These are phyloP conservation scores for Maconellicoccus hirsutus DNA, from an alignment of 1,140 invertebrate species.

Conservation along the genomic window DNA sequence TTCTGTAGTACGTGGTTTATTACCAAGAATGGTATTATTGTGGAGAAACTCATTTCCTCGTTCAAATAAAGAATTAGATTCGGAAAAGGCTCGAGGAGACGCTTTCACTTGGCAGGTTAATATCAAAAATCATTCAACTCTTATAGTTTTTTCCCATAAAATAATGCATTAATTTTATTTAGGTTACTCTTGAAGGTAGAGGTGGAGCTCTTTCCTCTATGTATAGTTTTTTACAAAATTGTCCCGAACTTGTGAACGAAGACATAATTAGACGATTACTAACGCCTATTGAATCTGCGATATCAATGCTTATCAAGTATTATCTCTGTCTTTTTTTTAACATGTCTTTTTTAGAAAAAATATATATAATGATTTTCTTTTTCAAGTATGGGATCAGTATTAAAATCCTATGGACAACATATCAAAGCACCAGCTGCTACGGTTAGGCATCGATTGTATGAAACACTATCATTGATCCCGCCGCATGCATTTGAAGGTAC, in stretches of 20 bases:
- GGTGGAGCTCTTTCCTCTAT: constrained; percentile 91
- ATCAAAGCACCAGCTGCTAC: constrained; percentile 87
- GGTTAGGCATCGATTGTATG: constrained; percentile 81
- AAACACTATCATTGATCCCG: constrained; percentile 72
- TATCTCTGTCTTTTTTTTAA: constrained; percentile 28
- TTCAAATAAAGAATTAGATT: constrained; percentile 89
- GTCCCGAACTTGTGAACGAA: constrained; percentile 79
- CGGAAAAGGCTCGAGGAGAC: constrained; percentile 92
- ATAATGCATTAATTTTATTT: background rate
- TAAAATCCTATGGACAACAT: constrained; percentile 86
- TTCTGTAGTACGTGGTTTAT: constrained; percentile 73
- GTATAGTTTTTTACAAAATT: constrained; percentile 84
- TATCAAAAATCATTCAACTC: background rate
- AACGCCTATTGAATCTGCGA: constrained; percentile 83
- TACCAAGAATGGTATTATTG: constrained; percentile 83
- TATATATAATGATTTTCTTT: background rate
- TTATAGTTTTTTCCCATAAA: background rate
- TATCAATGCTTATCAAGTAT: constrained; percentile 89
- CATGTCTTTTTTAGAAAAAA: background rate
- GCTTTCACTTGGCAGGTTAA: constrained; percentile 91
- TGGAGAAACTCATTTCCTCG: constrained; percentile 98
- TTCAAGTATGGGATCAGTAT: constrained; percentile 60
- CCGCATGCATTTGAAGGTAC: constrained; percentile 72
- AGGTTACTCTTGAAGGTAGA: constrained; percentile 85
- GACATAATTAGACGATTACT: constrained; percentile 79